Base-by-base conservation (phyloP, 35 echinoderm and acorn worm species). In the Holothuria glaberrima region DNA sequence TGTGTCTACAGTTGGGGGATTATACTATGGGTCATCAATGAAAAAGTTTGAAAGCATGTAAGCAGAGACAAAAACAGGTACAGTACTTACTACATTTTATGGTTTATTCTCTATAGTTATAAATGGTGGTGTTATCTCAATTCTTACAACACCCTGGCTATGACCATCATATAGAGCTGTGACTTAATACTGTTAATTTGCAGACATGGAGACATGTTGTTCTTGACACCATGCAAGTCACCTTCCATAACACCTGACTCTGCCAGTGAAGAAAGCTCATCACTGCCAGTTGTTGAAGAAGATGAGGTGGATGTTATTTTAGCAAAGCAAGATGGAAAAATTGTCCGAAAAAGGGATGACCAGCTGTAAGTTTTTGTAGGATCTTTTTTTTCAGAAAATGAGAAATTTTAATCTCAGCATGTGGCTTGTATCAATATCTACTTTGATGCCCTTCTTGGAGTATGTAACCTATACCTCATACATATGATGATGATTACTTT, bases 151-250 rank as follows among this genome's bases (percentile, higher is more conserved):
- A n/a, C n/a, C n/a, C n/a, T 4, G 44, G 44, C 4, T 10, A 46
- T 46, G 44, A 5, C 44, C 44, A 54, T 54, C 1, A 54, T 9
- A 54, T 54, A 17, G 12, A 12, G 13, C 16, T 54, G 50, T 9
- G 1, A 54, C 1, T 17, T 41, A 7, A 54, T 17, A 54, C 50
- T 78, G 1, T 85, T 82, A 31, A 29, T 36, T 58, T 80, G 19
- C 77, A 98, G 95, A 67, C 92, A 98, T 98, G 95, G 95, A 48
- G 95, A 98, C 82, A 98, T 98, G 95, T 52, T 98, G 30, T 94
- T 88, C 77, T 57, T 98, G 81, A 78, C 80, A 45, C 87, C 88
- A 48, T 87, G 21, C 12, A 68, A 86, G 58, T 73, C 92, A 41
- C 48, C 88, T 32, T 46, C 61, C 22, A 48, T 63, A 44, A 75